Conservation (phyloP, 2,113 vertebrate genomes). For the Peucedramus taeniatus region DNA sequence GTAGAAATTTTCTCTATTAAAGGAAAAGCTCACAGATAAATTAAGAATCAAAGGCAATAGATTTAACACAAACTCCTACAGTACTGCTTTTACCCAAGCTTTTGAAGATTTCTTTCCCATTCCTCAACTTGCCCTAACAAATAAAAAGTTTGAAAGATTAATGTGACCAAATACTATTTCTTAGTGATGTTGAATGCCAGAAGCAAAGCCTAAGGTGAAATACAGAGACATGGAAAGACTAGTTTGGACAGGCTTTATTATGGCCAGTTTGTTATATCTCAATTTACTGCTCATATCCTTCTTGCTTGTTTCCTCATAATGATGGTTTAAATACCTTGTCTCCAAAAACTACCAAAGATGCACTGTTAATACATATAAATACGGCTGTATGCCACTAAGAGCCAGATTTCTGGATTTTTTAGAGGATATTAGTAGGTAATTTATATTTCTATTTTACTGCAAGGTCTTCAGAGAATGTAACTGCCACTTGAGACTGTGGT, state of each 20-base stretch:
- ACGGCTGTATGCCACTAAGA: background rate
- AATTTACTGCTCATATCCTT: background rate
- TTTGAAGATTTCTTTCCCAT: constrained; percentile 21
- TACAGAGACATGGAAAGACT: background rate
- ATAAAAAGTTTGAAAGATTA: constrained; percentile 26
- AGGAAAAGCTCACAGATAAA: background rate
- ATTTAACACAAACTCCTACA: background rate
- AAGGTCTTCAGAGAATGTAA: background rate
- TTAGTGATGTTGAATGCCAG: background rate
- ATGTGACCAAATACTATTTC: background rate
- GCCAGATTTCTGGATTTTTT: background rate
- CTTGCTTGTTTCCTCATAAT: background rate
- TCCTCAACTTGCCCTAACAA: background rate
- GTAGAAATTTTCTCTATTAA: background rate
- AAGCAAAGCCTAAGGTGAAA: constrained; percentile 33
- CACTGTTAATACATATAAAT: background rate
- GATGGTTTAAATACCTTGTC: background rate
- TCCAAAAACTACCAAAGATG: background rate
- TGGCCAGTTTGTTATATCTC: background rate
- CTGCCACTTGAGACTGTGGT: background rate
- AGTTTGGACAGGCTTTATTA: background rate
- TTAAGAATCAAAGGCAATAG: background rate
- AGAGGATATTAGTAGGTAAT: background rate
- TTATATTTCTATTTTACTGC: background rate
- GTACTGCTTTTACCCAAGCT: background rate